Percentiles rank a stretch among this genome's conserved stretches.
Evolutionary conservation across 1,140 invertebrate genomes (phyloP).

Genomic region (Papilio aristodemus): DNA sequence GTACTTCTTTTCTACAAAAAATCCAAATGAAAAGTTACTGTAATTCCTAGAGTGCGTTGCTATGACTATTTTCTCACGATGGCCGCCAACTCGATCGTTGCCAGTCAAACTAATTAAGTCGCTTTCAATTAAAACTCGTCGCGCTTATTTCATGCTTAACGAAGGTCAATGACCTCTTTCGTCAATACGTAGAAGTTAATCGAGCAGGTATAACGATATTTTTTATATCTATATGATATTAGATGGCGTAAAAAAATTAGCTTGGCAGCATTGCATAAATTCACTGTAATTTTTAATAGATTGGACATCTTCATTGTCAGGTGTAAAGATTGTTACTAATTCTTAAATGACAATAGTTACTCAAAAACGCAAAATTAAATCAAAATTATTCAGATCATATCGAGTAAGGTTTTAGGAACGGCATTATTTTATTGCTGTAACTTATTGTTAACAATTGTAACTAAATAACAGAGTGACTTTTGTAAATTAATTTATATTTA

Average conservation of each 20-base stretch:
- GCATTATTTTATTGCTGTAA: too few relatives aligned
- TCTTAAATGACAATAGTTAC: too few relatives aligned
- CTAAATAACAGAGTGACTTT: background rate
- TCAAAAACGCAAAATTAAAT: too few relatives aligned
- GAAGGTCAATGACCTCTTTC: slow-evolving; percentile 33
- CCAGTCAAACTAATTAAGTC: slow-evolving; percentile 53
- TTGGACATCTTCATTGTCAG: background rate
- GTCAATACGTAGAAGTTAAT: slow-evolving; percentile 11
- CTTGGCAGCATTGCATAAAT: too few relatives aligned
- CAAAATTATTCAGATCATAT: too few relatives aligned
- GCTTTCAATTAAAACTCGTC: slow-evolving; percentile 53
- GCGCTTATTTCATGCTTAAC: slow-evolving; percentile 17
- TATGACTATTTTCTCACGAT: slow-evolving; percentile 24
- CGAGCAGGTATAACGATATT: background rate
- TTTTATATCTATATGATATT: background rate
- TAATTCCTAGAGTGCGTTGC: background rate
- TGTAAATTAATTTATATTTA: background rate
- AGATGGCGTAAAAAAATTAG: background rate
- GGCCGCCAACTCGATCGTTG: slow-evolving; percentile 28
- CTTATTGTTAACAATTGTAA: too few relatives aligned
- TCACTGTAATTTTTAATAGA: too few relatives aligned
- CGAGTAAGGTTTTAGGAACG: too few relatives aligned
- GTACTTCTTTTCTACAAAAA: background rate
- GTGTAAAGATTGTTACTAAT: too few relatives aligned
- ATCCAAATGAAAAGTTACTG: background rate